These are phyloP conservation scores for Coptodon rendalli DNA, from an alignment of 2,113 vertebrate genomes.

Conservation along the genomic window DNA sequence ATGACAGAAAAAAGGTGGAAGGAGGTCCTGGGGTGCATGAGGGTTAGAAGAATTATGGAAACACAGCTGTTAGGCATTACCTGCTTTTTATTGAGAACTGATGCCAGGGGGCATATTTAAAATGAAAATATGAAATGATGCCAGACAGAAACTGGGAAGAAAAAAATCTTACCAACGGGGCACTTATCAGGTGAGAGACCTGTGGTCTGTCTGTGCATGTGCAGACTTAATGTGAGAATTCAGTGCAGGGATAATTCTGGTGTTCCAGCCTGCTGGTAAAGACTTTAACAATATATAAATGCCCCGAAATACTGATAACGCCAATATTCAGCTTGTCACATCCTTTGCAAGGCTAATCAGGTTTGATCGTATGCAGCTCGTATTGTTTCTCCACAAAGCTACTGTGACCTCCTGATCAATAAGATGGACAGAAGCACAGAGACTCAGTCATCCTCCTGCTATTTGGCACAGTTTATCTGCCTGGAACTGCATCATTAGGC, in stretches of 20 bases:
- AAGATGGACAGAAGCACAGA: neutral
- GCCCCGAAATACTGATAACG: neutral
- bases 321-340: neutral
- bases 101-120: neutral
- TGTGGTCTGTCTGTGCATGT: neutral
- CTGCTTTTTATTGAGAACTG: neutral
- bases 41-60: neutral
- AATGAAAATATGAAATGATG: neutral
- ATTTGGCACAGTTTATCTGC: neutral
- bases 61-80: neutral
- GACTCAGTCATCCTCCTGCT: neutral
- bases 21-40: neutral
- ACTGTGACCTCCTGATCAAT: neutral
- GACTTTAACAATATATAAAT: neutral
- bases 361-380: neutral
- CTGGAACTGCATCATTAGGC: neutral
- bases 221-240: neutral
- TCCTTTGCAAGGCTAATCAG: neutral
- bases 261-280: neutral
- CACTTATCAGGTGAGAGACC: neutral
- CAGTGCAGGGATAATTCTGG: neutral
- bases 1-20: neutral
- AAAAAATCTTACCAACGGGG: accelerated
- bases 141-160: neutral
- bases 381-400: neutral